These are phyloP conservation scores for Papilio glaucus DNA, from an alignment of 1,140 invertebrate species.

Conservation along the genomic window DNA sequence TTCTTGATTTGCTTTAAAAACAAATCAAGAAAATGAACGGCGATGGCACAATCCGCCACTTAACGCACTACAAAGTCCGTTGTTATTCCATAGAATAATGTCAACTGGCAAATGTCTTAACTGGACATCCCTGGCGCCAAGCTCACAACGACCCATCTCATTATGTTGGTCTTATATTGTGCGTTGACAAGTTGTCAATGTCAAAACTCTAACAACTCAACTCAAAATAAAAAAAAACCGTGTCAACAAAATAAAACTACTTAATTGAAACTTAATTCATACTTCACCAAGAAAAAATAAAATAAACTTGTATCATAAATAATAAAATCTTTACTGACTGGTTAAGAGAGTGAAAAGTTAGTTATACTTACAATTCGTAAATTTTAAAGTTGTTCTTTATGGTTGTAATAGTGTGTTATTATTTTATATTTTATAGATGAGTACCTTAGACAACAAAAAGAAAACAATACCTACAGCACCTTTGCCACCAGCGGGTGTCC, in stretches of 20 bases:
- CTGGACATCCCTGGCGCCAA: too few species aligned
- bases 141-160: too few species aligned
- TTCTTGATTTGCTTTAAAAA: too few species aligned
- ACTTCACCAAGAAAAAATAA: neutral
- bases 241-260: conserved; percentile 10
- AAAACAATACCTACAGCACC: conserved; percentile 67
- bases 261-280: neutral
- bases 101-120: too few species aligned
- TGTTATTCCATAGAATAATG: too few species aligned
- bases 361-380: neutral
- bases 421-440: conserved; percentile 55
- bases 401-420: neutral
- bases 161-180: too few species aligned
- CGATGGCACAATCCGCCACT: too few species aligned
- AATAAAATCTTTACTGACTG: neutral
- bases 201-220: conserved; percentile 16
- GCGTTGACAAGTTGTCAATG: conserved; percentile 2
- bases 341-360: conserved; percentile 1
- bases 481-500: conserved; percentile 47
- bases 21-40: too few species aligned
- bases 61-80: too few species aligned
- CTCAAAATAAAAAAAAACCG: conserved; percentile 28
- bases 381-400: neutral
- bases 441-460: conserved; percentile 66
- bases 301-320: conserved; percentile 1